phyloP scores from a whole-genome alignment of 2,113 vertebrate species.

The Campylomormyrus numenius region DNA sequence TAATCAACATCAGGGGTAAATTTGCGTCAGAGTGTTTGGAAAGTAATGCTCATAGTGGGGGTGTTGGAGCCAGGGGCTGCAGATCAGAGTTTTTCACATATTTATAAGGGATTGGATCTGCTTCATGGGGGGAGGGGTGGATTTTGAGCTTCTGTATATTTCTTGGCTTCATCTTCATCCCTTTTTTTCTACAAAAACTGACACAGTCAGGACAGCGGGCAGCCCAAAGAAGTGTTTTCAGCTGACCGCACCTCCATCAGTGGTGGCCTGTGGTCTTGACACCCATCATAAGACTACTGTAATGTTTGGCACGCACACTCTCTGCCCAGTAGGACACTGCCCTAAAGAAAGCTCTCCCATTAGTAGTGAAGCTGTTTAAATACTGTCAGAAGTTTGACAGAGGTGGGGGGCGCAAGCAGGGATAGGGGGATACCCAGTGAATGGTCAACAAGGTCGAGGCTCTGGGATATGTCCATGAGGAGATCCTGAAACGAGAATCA shows the following conservation, averaged over 20 bases:
- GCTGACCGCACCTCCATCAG: background rate
- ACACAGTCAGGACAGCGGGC: background rate
- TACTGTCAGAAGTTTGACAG: background rate
- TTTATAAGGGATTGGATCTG: background rate
- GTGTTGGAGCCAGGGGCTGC: background rate
- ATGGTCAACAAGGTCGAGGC: background rate
- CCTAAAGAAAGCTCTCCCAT: background rate
- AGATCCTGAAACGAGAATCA: background rate
- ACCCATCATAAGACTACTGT: background rate
- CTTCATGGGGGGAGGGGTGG: background rate
- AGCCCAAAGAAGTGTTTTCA: background rate
- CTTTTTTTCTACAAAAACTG: background rate
- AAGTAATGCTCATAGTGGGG: background rate
- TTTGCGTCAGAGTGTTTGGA: conserved; percentile 3
- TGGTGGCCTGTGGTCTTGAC: background rate
- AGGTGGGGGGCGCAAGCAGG: background rate
- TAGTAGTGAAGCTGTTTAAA: background rate
- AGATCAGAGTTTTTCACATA: background rate
- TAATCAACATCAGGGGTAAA: background rate
- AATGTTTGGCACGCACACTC: background rate
- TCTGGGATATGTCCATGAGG: background rate
- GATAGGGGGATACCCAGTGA: background rate
- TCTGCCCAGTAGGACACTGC: background rate
- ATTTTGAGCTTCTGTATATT: background rate
- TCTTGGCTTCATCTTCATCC: background rate